Evolutionary conservation across 2,888 invertebrate genomes (phyloP), one percentile per base, ranked within the genome.

Genomic region (Choreutis nemorana): DNA sequence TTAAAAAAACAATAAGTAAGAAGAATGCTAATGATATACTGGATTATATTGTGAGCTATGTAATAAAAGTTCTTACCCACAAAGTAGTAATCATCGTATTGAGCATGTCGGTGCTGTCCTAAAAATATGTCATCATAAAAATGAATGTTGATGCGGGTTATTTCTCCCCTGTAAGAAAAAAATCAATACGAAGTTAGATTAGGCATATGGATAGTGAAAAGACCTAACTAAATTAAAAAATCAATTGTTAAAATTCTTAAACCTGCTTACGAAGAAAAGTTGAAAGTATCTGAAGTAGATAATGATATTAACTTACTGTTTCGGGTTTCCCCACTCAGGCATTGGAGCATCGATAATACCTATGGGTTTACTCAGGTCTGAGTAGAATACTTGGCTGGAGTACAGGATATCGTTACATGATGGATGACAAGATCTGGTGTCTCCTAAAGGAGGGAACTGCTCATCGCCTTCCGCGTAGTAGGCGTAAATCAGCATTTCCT

Each of bases 21-120:
- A 6, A 10, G 21, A 10, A 16, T 13, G 11, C 24, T 3, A n/a
- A 25, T 11, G 22, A 16, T 13, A n/a, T 21, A 14, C 5, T 8
- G 13, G 21, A 5, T 20, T 12, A 6, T 6, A 24, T 8, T 16
- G 8, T 16, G 23, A 12, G 9, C n/a, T n/a, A n/a, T n/a, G n/a
- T n/a, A n/a, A n/a, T n/a, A n/a, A n/a, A n/a, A n/a, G n/a, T n/a
- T 32, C 54, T 49, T 39, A 75, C 79, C 78, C 29, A 68, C 62
- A 32, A 79, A 75, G 33, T 79, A 77, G 36, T 71, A 73, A 22
- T 73, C 72, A 23, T 77, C 77, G 20, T 75, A 78, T 26, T 77
- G 75, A 0, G 72, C 66, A 25, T 77, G 77, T 0, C 79, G 59
- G 28, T 78, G 78, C 27, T 73, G 71, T 0, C 79, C 79, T 28